phyloP scores from a whole-genome alignment of 2,797 vertebrate species.

The Sebastolobus altivelis region DNA sequence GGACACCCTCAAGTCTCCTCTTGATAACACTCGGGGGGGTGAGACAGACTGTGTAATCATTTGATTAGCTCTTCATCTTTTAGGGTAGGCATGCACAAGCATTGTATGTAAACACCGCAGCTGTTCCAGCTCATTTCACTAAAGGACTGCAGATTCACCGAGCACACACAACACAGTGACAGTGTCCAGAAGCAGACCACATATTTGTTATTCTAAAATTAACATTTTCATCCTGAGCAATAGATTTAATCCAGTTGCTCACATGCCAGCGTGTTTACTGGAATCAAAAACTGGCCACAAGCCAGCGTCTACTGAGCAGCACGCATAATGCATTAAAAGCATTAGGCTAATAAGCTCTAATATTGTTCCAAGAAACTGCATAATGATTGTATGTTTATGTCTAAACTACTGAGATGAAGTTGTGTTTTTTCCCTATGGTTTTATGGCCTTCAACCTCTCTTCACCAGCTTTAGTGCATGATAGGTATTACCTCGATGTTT shows the following conservation, averaged over 20 bases:
- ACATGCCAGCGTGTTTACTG: slow-evolving; percentile 35
- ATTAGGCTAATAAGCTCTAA: slow-evolving; percentile 21
- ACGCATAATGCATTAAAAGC: slow-evolving; percentile 38
- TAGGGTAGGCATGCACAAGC: slow-evolving; percentile 23
- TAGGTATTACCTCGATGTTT: slow-evolving; percentile 50
- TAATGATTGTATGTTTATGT: slow-evolving; percentile 20
- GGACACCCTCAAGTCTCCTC: slow-evolving; percentile 40
- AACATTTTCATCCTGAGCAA: slow-evolving; percentile 28
- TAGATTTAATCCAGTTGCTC: slow-evolving; percentile 34
- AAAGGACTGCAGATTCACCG: background rate
- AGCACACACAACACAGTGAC: background rate
- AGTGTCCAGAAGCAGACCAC: slow-evolving; percentile 29
- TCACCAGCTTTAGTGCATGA: slow-evolving; percentile 42
- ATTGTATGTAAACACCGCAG: slow-evolving; percentile 29
- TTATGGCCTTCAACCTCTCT: slow-evolving; percentile 26
- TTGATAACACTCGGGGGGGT: slow-evolving; percentile 29
- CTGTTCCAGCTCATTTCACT: slow-evolving; percentile 32
- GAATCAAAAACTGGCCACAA: slow-evolving; percentile 15
- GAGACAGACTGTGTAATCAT: slow-evolving; percentile 54
- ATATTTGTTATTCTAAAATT: slow-evolving; percentile 45
- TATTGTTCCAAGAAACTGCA: slow-evolving; percentile 41
- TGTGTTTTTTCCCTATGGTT: slow-evolving; percentile 24
- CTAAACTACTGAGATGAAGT: slow-evolving; percentile 1
- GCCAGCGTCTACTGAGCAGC: slow-evolving; percentile 27
- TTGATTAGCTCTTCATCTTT: slow-evolving; percentile 55